Evolutionary conservation across 1,140 invertebrate species (phyloP).

Genomic region (Planococcus citri): DNA sequence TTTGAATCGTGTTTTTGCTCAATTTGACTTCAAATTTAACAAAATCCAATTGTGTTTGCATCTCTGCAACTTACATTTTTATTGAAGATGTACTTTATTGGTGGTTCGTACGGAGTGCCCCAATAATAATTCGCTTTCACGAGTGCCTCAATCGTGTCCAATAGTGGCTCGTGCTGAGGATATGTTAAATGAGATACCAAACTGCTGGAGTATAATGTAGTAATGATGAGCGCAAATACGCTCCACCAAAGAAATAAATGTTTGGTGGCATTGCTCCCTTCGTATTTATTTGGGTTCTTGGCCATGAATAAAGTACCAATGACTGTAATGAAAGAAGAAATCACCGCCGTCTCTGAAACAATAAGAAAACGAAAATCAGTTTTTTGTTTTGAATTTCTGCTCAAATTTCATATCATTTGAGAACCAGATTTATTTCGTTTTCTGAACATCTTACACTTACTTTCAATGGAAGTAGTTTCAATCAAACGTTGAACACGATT

Average conservation of each 20-base stretch:
- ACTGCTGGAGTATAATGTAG: conserved; percentile 21
- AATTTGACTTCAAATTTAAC: no score
- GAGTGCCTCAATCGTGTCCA: conserved; percentile 12
- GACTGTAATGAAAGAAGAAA: conserved; percentile 14
- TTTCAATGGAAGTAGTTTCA: neutral
- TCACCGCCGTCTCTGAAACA: neutral
- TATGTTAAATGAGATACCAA: conserved; percentile 22
- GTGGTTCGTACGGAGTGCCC: conserved; percentile 21
- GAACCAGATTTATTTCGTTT: no score
- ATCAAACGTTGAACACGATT: neutral
- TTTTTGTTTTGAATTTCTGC: no score
- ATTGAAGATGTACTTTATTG: conserved; percentile 10
- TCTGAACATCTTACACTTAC: no score
- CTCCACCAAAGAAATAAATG: conserved; percentile 24
- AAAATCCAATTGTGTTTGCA: no score
- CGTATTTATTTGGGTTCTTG: conserved; percentile 10
- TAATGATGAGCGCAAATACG: conserved; percentile 22
- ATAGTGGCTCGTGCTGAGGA: neutral
- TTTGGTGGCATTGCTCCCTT: conserved; percentile 4
- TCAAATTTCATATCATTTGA: no score
- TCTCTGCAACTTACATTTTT: conserved; percentile 16
- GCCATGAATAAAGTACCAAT: conserved; percentile 19
- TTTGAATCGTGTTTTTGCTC: no score
- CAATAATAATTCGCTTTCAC: conserved; percentile 1
- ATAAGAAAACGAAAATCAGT: no score